phyloP scores from a whole-genome alignment of 2,888 invertebrate species.

The Tetheella fluctuosa region DNA sequence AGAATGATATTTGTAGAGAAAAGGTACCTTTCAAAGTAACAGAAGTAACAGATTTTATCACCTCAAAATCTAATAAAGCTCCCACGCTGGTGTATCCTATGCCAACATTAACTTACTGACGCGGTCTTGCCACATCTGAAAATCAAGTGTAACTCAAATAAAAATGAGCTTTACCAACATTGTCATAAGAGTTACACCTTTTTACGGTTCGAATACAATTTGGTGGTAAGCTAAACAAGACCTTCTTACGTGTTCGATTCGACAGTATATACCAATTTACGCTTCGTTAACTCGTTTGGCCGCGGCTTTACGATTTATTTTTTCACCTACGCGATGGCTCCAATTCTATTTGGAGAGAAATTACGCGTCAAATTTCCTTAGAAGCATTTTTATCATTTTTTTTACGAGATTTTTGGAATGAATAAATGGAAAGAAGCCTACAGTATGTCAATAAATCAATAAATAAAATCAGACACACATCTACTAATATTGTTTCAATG shows the following conservation, averaged over 20 bases:
- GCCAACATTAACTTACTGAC: constrained; percentile 46
- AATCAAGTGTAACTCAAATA: constrained; percentile 17
- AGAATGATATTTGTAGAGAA: neutral
- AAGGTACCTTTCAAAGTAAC: constrained; percentile 18
- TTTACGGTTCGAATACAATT: constrained; percentile 25
- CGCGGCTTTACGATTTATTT: constrained; percentile 41
- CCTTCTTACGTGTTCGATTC: constrained; percentile 48
- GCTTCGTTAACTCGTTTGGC: constrained; percentile 56
- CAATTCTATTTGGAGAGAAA: constrained; percentile 25
- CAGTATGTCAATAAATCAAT: neutral
- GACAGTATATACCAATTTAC: constrained; percentile 53
- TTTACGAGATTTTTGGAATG: constrained; percentile 5
- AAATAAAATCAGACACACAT: neutral
- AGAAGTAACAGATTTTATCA: constrained; percentile 37
- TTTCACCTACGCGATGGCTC: constrained; percentile 26
- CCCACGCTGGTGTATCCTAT: constrained; percentile 51
- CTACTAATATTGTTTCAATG: neutral
- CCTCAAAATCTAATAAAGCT: constrained; percentile 46
- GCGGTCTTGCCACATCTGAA: constrained; percentile 21
- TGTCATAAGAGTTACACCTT: constrained; percentile 28
- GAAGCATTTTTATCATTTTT: constrained; percentile 14
- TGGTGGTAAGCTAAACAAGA: constrained; percentile 44
- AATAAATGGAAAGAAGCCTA: neutral
- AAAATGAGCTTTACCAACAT: constrained; percentile 34
- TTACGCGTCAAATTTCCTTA: constrained; percentile 16